Evolutionary conservation across 2,797 vertebrate species (phyloP).

Genomic region (Hapalemur alaotrensis): DNA sequence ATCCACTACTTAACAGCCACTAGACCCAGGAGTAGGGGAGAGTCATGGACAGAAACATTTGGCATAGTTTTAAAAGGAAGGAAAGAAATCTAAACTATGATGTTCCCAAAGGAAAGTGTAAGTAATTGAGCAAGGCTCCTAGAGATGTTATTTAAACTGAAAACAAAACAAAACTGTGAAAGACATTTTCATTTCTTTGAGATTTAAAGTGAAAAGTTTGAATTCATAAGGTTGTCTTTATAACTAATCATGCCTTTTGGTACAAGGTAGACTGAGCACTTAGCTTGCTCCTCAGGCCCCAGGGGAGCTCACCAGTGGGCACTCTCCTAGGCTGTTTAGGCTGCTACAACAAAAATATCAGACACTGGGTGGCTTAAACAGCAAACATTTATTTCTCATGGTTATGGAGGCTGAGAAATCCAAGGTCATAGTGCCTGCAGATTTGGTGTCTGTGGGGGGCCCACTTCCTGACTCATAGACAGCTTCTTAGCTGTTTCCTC

Average conservation of each 20-base stretch:
- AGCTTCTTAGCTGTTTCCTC: background rate
- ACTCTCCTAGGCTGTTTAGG: background rate
- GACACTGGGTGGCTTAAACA: background rate
- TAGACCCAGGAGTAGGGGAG: slow-evolving; percentile 6
- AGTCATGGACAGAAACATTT: slow-evolving; percentile 25
- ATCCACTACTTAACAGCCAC: background rate
- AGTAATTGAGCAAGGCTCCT: slow-evolving; percentile 51
- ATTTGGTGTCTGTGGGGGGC: background rate
- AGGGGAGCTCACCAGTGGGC: background rate
- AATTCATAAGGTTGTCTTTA: slow-evolving; percentile 48
- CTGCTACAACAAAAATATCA: background rate
- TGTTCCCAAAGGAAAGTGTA: slow-evolving; percentile 47
- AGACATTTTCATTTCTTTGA: slow-evolving; percentile 57
- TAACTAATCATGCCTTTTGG: slow-evolving; percentile 44
- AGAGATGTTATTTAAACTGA: slow-evolving; percentile 37
- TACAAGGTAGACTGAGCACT: slow-evolving; percentile 35
- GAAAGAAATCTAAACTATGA: slow-evolving; percentile 46
- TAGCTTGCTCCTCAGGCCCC: background rate
- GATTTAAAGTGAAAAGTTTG: slow-evolving; percentile 45
- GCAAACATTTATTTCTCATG: background rate
- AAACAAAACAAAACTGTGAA: background rate
- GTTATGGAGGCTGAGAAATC: background rate
- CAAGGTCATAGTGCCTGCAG: background rate
- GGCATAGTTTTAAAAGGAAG: slow-evolving; percentile 33
- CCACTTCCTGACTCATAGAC: background rate